A percentile compares a stretch with the other conserved stretches of the same genome.
Conservation (phyloP, 92 coral and sea anemone genomes). For the Nematostella vectensis region DNA sequence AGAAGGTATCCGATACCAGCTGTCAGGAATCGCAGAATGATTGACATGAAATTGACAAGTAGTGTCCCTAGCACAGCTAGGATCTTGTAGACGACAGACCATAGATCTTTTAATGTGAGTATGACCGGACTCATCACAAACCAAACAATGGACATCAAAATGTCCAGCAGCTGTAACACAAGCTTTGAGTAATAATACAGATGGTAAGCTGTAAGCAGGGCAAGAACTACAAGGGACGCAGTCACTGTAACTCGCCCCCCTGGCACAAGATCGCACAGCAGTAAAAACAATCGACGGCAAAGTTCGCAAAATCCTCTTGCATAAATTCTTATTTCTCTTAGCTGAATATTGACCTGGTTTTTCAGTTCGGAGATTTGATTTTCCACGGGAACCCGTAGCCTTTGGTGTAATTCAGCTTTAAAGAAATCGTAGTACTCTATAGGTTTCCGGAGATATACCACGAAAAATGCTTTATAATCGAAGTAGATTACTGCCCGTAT, state of each 20-base stretch:
- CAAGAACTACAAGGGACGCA: constrained; percentile 13
- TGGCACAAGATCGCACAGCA: constrained; percentile 48
- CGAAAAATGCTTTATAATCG: constrained; percentile 28
- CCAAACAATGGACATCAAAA: constrained; percentile 7
- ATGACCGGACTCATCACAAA: constrained; percentile 39
- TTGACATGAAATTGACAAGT: neutral
- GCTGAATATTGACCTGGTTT: constrained; percentile 11
- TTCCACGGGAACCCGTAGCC: constrained; percentile 19
- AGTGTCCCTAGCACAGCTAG: constrained; percentile 15
- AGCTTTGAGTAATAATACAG: constrained; percentile 16
- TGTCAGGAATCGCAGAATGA: constrained; percentile 2
- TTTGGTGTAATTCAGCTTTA: constrained; percentile 20
- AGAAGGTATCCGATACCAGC: constrained; percentile 7
- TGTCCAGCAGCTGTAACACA: constrained; percentile 28
- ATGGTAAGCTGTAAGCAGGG: constrained; percentile 19
- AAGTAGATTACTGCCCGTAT: constrained; percentile 13
- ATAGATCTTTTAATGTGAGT: constrained; percentile 33
- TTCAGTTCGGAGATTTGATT: neutral
- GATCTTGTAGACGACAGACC: constrained; percentile 12
- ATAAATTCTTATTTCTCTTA: constrained; percentile 30
- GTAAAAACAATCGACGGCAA: constrained; percentile 55
- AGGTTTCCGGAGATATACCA: constrained; percentile 3
- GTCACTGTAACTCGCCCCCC: constrained; percentile 44
- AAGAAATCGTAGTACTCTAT: constrained; percentile 7
- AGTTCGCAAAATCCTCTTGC: constrained; percentile 48